A percentile compares a stretch with the other conserved stretches of the same genome.
These are phyloP conservation scores for Triops longicaudatus DNA, from an alignment of 1,140 invertebrate genomes.

Conservation along the genomic window DNA sequence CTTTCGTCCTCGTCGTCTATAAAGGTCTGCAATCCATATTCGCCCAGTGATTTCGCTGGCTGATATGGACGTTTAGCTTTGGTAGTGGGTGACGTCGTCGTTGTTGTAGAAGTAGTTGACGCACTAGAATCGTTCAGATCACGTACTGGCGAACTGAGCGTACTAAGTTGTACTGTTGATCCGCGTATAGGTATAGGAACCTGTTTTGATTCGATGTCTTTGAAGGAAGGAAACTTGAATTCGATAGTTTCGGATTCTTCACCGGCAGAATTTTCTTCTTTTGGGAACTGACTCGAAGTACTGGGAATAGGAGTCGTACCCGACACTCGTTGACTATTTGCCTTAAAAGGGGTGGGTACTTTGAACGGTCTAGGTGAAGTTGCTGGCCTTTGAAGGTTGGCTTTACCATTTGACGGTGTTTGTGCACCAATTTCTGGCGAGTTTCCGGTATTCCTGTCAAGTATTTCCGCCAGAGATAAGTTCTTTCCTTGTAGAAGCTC, in stretches of 20 bases:
- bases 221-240: neutral
- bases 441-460: conserved; percentile 47
- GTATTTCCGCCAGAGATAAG: conserved; percentile 56
- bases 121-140: neutral
- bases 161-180: neutral
- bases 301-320: neutral
- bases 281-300: neutral
- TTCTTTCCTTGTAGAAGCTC: conserved; percentile 64
- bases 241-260: neutral
- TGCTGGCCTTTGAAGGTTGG: neutral
- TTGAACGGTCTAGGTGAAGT: conserved; percentile 22
- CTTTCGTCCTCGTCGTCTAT: conserved; percentile 19
- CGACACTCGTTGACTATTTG: conserved; percentile 13
- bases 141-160: neutral
- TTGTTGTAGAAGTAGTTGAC: conserved; percentile 25
- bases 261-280: neutral
- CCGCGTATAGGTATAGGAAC: neutral
- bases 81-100: conserved; percentile 13
- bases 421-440: neutral
- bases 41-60: neutral
- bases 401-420: neutral
- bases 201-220: neutral
- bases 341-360: conserved; percentile 20
- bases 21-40: conserved; percentile 17
- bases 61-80: conserved; percentile 21